Conservation (phyloP, 2,113 vertebrate genomes). For the Rostratula benghalensis region DNA sequence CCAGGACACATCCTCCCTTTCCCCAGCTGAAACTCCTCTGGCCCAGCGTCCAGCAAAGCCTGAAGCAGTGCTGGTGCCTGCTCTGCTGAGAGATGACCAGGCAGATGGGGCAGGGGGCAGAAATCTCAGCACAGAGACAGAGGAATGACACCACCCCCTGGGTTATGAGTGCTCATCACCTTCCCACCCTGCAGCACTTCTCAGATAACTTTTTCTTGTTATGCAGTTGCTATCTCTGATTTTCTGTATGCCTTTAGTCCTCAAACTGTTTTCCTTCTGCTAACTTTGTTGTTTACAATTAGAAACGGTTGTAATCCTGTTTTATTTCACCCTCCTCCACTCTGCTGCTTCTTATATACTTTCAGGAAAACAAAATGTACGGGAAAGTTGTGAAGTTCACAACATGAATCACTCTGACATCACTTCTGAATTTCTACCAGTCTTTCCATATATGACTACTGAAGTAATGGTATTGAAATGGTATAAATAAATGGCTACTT, state of each 20-base stretch:
- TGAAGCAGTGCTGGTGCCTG: too few relatives aligned
- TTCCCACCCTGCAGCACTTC: neutral
- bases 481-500: neutral
- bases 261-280: neutral
- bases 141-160: too few relatives aligned
- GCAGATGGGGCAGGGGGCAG: neutral
- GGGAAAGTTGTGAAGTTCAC: neutral
- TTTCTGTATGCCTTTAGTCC: neutral
- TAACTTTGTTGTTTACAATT: neutral
- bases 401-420: neutral
- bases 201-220: neutral
- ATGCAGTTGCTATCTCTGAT: neutral
- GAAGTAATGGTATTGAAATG: neutral
- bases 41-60: neutral
- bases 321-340: neutral
- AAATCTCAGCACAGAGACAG: rapidly evolving
- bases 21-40: neutral
- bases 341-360: rapidly evolving
- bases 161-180: neutral
- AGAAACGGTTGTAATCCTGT: neutral
- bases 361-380: neutral
- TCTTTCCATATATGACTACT: neutral
- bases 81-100: rapidly evolving
- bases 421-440: neutral
- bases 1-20: neutral